A percentile compares a stretch with the other conserved stretches of the same genome.
phyloP scores from a whole-genome alignment of 23 tunicate species.

The Ascidia mentula region DNA sequence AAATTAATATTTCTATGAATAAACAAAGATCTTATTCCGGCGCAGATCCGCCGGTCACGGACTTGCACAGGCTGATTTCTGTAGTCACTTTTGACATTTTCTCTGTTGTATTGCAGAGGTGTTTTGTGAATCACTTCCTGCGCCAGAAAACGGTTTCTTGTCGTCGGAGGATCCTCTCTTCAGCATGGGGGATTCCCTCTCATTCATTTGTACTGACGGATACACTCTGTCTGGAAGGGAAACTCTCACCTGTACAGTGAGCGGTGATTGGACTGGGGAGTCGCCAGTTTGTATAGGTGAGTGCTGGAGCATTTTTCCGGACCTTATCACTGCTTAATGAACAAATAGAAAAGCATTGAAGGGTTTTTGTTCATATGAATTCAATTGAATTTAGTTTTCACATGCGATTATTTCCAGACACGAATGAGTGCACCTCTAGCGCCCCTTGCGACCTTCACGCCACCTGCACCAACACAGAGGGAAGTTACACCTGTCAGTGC shows the following conservation, averaged over 20 bases:
- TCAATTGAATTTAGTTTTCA: no score
- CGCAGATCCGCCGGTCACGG: no score
- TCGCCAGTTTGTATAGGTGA: constrained; percentile 50
- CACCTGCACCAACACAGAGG: constrained; percentile 33
- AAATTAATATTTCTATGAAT: no score
- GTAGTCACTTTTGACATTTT: no score
- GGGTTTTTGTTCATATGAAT: no score
- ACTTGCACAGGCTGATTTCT: no score
- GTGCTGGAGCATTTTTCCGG: neutral
- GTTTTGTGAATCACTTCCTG: neutral
- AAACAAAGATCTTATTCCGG: no score
- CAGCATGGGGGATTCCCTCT: constrained; percentile 24
- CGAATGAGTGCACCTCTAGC: constrained; percentile 27
- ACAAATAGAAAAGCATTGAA: no score
- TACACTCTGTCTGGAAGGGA: constrained; percentile 30
- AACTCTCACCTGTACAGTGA: constrained; percentile 15
- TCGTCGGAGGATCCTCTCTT: neutral
- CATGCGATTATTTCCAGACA: neutral
- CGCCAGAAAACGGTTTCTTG: neutral
- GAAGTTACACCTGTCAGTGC: constrained; percentile 51
- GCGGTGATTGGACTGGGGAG: constrained; percentile 43
- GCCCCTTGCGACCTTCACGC: constrained; percentile 37
- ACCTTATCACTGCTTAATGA: no score
- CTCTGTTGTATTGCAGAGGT: neutral
- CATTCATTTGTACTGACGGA: constrained; percentile 24